Evolutionary conservation across 2,888 invertebrate genomes (phyloP).

Genomic region (Pantelozetes paolii): DNA sequence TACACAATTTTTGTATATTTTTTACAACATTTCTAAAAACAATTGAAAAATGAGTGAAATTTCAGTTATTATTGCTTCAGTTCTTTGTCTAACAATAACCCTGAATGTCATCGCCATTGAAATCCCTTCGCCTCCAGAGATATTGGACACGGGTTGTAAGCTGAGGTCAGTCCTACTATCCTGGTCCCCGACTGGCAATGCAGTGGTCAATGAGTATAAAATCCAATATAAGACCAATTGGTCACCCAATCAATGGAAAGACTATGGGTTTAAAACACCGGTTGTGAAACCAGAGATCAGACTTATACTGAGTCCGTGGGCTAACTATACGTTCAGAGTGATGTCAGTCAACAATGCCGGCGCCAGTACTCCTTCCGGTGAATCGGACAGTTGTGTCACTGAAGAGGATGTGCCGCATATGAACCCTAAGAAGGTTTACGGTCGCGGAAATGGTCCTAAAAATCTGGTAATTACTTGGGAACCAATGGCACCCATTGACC

Average conservation of each 20-base stretch:
- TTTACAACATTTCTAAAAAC: no score
- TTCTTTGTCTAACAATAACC: background rate
- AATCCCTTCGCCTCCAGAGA: background rate
- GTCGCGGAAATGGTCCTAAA: slow-evolving; percentile 53
- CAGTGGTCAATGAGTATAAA: slow-evolving; percentile 43
- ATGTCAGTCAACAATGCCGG: slow-evolving; percentile 46
- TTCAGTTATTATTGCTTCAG: background rate
- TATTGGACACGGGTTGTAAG: background rate
- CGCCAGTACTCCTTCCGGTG: slow-evolving; percentile 44
- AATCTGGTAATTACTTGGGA: slow-evolving; percentile 56
- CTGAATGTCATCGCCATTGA: background rate
- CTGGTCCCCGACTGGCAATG: slow-evolving; percentile 21
- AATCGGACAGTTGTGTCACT: slow-evolving; percentile 51
- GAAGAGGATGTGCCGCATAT: slow-evolving; percentile 52
- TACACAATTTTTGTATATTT: background rate
- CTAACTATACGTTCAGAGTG: slow-evolving; percentile 46
- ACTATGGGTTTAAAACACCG: slow-evolving; percentile 44
- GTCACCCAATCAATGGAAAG: slow-evolving; percentile 44
- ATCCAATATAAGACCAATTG: slow-evolving; percentile 46
- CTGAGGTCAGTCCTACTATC: background rate
- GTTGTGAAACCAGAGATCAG: slow-evolving; percentile 39
- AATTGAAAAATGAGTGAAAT: background rate
- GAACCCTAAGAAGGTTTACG: slow-evolving; percentile 53
- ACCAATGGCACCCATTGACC: slow-evolving; percentile 55
- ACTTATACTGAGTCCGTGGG: slow-evolving; percentile 46